Conservation (phyloP, 2,888 invertebrate genomes). For the Diarsia dahlii region DNA sequence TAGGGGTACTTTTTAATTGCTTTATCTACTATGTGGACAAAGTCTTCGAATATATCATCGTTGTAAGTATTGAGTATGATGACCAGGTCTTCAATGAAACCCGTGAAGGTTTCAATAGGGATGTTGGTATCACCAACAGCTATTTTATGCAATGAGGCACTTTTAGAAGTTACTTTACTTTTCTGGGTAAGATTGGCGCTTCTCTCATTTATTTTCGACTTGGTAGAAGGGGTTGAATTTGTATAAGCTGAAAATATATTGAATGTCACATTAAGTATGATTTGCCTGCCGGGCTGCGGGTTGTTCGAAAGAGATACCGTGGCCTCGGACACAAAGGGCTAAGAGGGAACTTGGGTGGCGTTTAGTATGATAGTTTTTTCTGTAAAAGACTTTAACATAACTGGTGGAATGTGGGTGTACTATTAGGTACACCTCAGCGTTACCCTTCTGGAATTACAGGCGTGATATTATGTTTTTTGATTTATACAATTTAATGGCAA, state of each 20-base stretch:
- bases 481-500: too few species aligned
- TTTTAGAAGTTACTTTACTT: not conserved
- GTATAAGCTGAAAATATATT: conserved; percentile 4
- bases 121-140: not conserved
- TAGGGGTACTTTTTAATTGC: not conserved
- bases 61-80: not conserved
- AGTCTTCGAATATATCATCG: not conserved
- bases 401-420: not conserved
- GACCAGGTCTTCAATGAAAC: not conserved
- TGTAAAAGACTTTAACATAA: too few species aligned
- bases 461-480: too few species aligned
- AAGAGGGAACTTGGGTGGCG: too few species aligned
- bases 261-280: not conserved
- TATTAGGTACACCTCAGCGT: not conserved
- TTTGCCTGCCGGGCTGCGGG: too few species aligned
- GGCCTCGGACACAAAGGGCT: too few species aligned
- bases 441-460: too few species aligned
- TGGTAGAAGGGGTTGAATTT: not conserved
- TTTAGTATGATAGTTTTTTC: too few species aligned
- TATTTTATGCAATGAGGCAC: not conserved
- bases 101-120: not conserved
- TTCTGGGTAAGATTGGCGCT: not conserved
- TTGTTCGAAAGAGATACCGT: too few species aligned
- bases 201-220: not conserved
- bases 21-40: not conserved